Base-by-base conservation (phyloP, 2,113 vertebrate species). In the Hippopotamus amphibius region DNA sequence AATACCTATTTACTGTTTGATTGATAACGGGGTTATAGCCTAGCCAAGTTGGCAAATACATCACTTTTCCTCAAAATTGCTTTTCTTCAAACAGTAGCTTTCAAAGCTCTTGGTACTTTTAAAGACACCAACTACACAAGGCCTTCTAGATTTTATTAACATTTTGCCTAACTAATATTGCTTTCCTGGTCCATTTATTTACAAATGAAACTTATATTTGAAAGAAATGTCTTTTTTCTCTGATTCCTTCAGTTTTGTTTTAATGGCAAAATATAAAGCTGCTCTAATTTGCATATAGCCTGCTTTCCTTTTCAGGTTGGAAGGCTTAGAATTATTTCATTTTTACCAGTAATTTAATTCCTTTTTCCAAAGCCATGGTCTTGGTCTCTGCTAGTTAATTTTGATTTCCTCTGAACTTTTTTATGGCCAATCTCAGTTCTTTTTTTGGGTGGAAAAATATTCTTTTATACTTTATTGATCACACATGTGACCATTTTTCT, bases 261-360 rank as follows among this genome's bases (percentile, higher is more conserved):
- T 59, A 93, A 83, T 83, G n/a, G 3, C 26, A 68, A 76, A 89
- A 68, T 41, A 74, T 57, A 76, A 87, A 83, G 37, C 57, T 88
- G 46, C 30, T 68, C 22, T 74, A 33, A 65, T 71, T 90, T 79
- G 15, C 24, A 85, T 53, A 79, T 37, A 71, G 46, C 10, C 17
- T 33, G 15, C 19, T 28, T 85, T 63, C 46, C 43, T 50, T 85
- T 72, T 80, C 33, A n/a, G 30, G 6, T 86, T 71, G 13, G 37
- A 85, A 86, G 10, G 19, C 19, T 88, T 88, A 63, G 68, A 93
- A 68, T 81, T 57, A 21, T 57, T 68, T 50, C 33, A 46, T 71
- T 80, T 93, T 79, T 57, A 86, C 26, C 6, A 50, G 19, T 84
- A 69, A 89, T 65, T 90, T 90, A 59, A 77, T 85, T 84, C 80